Conservation (phyloP, 2,888 invertebrate genomes). For the Hyposoter didymator region DNA sequence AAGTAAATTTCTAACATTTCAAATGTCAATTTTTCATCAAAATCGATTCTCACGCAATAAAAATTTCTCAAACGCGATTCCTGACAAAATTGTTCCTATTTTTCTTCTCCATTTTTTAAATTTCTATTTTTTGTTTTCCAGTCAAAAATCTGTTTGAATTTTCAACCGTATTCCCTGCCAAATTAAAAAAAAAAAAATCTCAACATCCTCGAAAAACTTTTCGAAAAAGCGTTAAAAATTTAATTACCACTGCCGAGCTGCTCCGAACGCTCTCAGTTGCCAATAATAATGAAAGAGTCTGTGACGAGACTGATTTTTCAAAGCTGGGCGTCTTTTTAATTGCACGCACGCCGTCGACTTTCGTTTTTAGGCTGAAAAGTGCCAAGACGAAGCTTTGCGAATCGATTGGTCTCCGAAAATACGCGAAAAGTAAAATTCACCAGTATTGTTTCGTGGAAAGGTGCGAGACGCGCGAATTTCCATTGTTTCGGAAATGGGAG, state of each 20-base stretch:
- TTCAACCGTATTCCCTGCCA: no score
- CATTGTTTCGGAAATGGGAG: constrained; percentile 43
- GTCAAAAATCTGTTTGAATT: no score
- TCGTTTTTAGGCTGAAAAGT: not conserved
- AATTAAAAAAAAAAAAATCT: not conserved
- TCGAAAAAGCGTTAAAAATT: not conserved
- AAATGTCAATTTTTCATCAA: no score
- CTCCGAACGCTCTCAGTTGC: not conserved
- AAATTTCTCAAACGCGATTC: no score
- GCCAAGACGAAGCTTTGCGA: constrained; percentile 41
- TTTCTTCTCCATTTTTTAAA: no score
- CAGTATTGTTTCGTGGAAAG: constrained; percentile 26
- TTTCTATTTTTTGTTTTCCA: no score
- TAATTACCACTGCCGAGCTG: not conserved
- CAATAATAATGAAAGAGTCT: not conserved
- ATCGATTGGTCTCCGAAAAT: constrained; percentile 50
- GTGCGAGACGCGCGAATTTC: constrained; percentile 37
- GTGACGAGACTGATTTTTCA: not conserved
- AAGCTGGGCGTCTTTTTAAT: not conserved
- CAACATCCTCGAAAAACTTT: not conserved
- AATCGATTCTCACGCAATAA: no score
- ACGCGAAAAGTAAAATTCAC: not conserved
- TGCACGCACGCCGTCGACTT: not conserved
- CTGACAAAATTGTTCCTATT: no score
- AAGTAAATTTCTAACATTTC: no score